Percentiles rank a stretch among this genome's conserved stretches.
Conservation (phyloP, 2,113 vertebrate species). For the Atractosteus spatula region DNA sequence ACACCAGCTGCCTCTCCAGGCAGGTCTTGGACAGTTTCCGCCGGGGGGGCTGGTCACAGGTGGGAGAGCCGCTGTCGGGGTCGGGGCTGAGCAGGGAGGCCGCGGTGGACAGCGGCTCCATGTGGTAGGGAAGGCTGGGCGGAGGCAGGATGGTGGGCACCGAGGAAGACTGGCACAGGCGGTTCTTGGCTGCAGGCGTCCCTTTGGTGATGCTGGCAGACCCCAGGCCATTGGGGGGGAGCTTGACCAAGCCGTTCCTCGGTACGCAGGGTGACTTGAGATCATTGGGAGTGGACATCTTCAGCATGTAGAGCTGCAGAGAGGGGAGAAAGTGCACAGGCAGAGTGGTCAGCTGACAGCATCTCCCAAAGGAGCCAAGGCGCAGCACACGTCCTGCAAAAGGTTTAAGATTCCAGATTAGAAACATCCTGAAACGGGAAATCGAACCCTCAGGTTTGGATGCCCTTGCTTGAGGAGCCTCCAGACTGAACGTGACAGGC, state of each 20-base stretch:
- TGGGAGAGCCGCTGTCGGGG: slow-evolving; percentile 56
- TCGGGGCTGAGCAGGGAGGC: slow-evolving; percentile 72
- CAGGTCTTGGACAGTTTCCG: slow-evolving; percentile 66
- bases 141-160: slow-evolving; percentile 82
- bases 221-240: slow-evolving; percentile 89
- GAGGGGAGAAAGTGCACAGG: not conserved
- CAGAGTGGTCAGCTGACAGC: no score
- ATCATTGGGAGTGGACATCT: slow-evolving; percentile 76
- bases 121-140: slow-evolving; percentile 74
- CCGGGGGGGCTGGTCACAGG: slow-evolving; percentile 65
- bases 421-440: no score
- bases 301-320: slow-evolving; percentile 67
- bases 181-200: slow-evolving; percentile 94
- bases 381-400: no score
- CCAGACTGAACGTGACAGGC: no score
- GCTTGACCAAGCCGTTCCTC: slow-evolving; percentile 93
- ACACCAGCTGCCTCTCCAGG: slow-evolving; percentile 79
- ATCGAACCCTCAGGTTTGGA: no score
- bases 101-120: slow-evolving; percentile 73
- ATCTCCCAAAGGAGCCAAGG: no score
- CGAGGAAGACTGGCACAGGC: slow-evolving; percentile 90
- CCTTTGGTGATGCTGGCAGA: slow-evolving; percentile 98
- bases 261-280: slow-evolving; percentile 95
- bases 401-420: no score
- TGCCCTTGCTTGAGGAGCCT: no score